These are phyloP conservation scores for Chloropsis cyanopogon DNA, from an alignment of 2,113 vertebrate species.

Conservation along the genomic window DNA sequence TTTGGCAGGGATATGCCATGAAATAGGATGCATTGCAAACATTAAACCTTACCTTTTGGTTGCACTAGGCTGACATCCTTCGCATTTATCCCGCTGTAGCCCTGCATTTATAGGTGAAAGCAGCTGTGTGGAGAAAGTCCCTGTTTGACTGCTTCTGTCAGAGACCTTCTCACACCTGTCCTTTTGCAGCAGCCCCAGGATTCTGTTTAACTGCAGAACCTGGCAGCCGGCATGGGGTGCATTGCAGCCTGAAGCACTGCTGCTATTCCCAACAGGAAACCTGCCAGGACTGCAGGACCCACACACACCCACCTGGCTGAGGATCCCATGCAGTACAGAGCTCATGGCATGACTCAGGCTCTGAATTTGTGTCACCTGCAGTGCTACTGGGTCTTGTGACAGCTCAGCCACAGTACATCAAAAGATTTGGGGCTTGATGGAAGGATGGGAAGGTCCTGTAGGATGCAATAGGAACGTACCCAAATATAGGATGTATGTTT, in stretches of 20 bases:
- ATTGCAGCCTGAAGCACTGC: background rate
- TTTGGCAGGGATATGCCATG: background rate
- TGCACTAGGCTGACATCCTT: background rate
- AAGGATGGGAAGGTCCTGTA: background rate
- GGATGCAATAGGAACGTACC: background rate
- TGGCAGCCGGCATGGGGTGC: background rate
- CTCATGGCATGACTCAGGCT: background rate
- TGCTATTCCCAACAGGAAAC: background rate
- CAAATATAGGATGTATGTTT: background rate
- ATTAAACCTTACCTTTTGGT: background rate
- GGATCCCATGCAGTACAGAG: background rate
- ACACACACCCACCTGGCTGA: background rate
- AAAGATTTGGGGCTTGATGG: background rate
- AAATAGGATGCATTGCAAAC: background rate
- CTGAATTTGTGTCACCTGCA: background rate
- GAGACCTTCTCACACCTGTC: background rate
- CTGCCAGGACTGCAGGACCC: background rate
- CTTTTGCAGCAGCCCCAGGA: background rate
- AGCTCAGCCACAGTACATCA: background rate
- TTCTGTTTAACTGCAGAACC: background rate
- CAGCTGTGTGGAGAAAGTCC: background rate
- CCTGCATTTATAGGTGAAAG: background rate
- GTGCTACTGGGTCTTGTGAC: background rate
- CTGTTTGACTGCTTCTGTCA: background rate
- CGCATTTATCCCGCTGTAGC: background rate